Evolutionary conservation across 2,888 invertebrate genomes (phyloP), one percentile per base, ranked within the genome.

Genomic region (Ophonus ardosiacus): DNA sequence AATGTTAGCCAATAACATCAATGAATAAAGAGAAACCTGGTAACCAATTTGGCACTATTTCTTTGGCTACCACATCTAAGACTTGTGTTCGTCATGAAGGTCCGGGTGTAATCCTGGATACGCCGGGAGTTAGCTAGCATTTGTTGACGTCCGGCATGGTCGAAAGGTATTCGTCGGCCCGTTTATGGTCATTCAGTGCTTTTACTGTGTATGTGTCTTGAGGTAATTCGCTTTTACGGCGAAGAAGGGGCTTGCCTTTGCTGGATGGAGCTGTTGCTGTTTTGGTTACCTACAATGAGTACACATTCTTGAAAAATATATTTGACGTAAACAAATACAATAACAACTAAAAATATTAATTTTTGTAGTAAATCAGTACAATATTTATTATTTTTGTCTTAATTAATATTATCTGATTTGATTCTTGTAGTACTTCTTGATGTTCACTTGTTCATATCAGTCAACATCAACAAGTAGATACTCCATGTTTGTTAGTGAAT

Each of bases 181-280:
- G 94, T 92, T 96, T 97, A 93, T 98, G 98, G 91, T 97, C 97
- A 91, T 95, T 96, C 88, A 98, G 94, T 87, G 98, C 98, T 91
- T 96, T 96, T 89, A 98, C 95, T 82, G 98, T 98, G 91, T 95
- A 95, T 88, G 96, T 94, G 93, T 99, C 98, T 90, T 98, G 97
- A 71, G 98, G 98, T 90, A 99, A 93, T 91, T 99, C 98, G 15
- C 98, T 98, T 93, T 98, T 98, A 92, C 98, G 96, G 92, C 98
- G 95, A 87, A 98, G 94, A 88, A 98, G 93, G 81, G 98, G 98
- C 92, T 97, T 97, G 91, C 94, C 97, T 93, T 84, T 84, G 68
- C 24, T 78, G 43, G 24, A 10, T 21, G 71, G 7, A 18, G 21
- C 15, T 0, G 17, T 3, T 0, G 17, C 8, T 24, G 24, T 57